These are phyloP conservation scores for Callyntrura guangdongensis DNA, from an alignment of 2,888 invertebrate species.

Conservation along the genomic window DNA sequence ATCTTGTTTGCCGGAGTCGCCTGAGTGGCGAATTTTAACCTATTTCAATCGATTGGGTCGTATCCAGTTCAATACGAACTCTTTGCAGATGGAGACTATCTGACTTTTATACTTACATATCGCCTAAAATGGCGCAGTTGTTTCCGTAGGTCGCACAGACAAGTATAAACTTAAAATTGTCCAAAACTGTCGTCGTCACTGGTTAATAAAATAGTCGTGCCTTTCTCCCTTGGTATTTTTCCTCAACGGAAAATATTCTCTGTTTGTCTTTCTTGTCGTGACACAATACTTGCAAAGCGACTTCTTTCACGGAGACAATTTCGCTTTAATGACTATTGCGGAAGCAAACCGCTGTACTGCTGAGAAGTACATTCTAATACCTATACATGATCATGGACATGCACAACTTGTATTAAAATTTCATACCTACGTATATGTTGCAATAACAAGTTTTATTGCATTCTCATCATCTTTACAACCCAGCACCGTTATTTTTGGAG, in stretches of 20 bases:
- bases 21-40: too few species aligned
- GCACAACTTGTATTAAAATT: background rate
- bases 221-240: background rate
- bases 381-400: background rate
- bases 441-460: background rate
- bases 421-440: too few species aligned
- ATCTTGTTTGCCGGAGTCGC: too few species aligned
- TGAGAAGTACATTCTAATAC: background rate
- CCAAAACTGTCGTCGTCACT: too few species aligned
- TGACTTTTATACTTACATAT: too few species aligned
- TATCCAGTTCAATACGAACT: too few species aligned
- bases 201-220: too few species aligned
- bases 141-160: too few species aligned
- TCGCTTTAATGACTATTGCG: background rate
- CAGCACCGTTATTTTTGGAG: background rate
- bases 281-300: background rate
- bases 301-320: slow-evolving; percentile 12
- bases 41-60: too few species aligned
- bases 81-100: too few species aligned
- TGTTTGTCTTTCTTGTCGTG: slow-evolving; percentile 22
- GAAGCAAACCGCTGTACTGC: background rate
- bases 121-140: too few species aligned
- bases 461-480: slow-evolving; percentile 39
- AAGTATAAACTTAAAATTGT: too few species aligned
- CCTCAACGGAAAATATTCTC: background rate